phyloP scores from a whole-genome alignment of 2,888 invertebrate genomes.

The Frankliniella intonsa region DNA sequence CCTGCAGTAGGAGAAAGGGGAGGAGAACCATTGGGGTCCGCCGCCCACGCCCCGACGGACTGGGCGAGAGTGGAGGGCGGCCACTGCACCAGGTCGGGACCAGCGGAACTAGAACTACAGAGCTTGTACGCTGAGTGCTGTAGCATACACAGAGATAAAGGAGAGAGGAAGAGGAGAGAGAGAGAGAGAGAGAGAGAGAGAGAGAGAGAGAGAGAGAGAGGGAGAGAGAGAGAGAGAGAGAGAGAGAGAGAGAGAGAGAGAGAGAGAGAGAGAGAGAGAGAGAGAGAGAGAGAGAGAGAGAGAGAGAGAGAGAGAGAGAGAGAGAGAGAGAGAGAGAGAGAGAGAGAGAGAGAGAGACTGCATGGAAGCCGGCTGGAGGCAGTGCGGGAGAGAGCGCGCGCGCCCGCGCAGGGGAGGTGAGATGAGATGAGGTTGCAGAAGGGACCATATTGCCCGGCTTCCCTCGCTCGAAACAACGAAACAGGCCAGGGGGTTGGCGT shows the following conservation, averaged over 20 bases:
- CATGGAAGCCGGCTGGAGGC: too few species aligned
- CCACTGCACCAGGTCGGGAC: too few species aligned
- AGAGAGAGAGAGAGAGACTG: neutral
- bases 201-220: neutral
- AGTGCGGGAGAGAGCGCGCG: neutral
- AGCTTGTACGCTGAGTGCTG: neutral
- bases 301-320: neutral
- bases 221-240: neutral
- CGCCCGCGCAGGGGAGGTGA: neutral
- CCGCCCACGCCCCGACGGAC: too few species aligned
- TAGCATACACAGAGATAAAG: neutral
- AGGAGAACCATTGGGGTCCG: too few species aligned
- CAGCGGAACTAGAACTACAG: too few species aligned
- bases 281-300: neutral
- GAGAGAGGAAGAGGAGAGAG: neutral
- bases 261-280: neutral
- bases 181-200: neutral
- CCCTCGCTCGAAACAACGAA: neutral
- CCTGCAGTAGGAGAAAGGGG: too few species aligned
- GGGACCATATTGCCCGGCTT: slow-evolving; percentile 6
- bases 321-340: neutral
- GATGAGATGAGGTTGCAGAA: neutral
- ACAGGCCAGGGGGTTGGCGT: neutral
- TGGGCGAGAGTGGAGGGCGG: too few species aligned
- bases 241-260: slow-evolving; percentile 1